Conservation (phyloP, 2,113 vertebrate species). For the Polypterus bichir region DNA sequence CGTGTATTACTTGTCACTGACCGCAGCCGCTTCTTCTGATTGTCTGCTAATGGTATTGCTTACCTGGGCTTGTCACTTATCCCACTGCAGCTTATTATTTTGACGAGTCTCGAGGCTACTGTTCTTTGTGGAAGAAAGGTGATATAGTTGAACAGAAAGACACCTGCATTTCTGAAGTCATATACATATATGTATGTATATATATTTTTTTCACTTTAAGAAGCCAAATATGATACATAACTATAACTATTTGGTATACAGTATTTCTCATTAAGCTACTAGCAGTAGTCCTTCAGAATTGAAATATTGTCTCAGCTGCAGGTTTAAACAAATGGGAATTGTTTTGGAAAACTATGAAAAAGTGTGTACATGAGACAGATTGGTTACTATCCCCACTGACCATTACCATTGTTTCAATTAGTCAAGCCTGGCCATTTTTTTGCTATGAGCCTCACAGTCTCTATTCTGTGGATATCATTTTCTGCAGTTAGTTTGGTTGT, state of each 20-base stretch:
- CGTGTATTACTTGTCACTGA: background rate
- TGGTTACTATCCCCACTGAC: background rate
- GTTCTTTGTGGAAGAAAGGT: background rate
- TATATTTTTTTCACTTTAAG: too few relatives aligned
- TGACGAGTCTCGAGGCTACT: conserved; percentile 1
- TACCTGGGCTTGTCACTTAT: background rate
- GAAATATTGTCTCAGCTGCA: too few relatives aligned
- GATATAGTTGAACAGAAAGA: background rate
- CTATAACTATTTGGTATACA: too few relatives aligned
- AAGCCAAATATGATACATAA: too few relatives aligned
- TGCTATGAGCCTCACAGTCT: background rate
- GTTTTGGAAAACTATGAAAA: too few relatives aligned
- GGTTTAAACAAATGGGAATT: too few relatives aligned
- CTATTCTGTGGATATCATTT: background rate
- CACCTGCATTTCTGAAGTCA: conserved; percentile 5
- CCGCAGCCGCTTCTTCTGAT: background rate
- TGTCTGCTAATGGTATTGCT: conserved; percentile 1
- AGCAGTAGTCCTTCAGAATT: too few relatives aligned
- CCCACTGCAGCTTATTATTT: conserved; percentile 3
- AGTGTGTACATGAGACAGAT: too few relatives aligned
- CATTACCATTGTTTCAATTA: background rate
- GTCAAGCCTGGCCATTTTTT: background rate
- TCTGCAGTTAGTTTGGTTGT: background rate
- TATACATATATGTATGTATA: too few relatives aligned
- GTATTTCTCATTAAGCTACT: too few relatives aligned